phyloP scores from a whole-genome alignment of 2,888 invertebrate genomes.

The Eupithecia exiguata region DNA sequence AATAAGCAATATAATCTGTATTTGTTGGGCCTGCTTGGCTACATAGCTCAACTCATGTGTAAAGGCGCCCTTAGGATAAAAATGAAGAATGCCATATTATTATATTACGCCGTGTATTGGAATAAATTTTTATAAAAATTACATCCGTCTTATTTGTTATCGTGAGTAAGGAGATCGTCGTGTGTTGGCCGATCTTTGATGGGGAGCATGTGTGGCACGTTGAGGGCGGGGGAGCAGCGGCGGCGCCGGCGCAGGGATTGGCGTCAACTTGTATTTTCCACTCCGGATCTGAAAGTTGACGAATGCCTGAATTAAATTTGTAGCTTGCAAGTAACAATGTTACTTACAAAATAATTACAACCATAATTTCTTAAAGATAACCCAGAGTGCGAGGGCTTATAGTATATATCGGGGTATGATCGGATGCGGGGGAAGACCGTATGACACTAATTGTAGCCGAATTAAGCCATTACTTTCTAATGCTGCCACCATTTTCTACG shows the following conservation, averaged over 20 bases:
- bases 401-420: too few species aligned
- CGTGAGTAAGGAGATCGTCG: neutral
- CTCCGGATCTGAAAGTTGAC: neutral
- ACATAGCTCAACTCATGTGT: neutral
- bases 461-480: too few species aligned
- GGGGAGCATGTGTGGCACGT: neutral
- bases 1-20: neutral
- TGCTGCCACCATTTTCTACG: too few species aligned
- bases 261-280: neutral
- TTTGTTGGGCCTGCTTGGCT: neutral
- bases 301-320: neutral
- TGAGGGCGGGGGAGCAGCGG: neutral
- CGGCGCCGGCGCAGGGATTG: neutral
- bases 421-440: too few species aligned
- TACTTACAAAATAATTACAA: too few species aligned
- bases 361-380: too few species aligned
- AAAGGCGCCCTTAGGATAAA: neutral
- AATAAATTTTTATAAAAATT: constrained; percentile 43
- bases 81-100: constrained; percentile 36
- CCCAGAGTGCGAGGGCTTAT: too few species aligned
- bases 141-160: constrained; percentile 52
- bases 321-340: neutral
- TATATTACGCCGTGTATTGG: constrained; percentile 41
- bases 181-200: neutral
- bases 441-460: too few species aligned